Percentiles rank a stretch among this genome's conserved stretches.
Conservation (phyloP, 2,888 invertebrate species). For the Himalopsyche japonica region DNA sequence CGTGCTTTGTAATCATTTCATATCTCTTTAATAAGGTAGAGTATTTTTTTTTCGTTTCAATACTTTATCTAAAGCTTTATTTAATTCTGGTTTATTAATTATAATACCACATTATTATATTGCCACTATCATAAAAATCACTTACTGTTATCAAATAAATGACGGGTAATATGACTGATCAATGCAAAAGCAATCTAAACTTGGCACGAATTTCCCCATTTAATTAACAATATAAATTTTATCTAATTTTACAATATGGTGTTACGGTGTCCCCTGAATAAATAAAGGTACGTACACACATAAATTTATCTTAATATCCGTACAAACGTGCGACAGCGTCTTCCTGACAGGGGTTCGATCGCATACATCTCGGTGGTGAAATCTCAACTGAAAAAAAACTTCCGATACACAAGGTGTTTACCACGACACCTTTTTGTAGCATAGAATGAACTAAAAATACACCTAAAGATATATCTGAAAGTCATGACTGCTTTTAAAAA, state of each 20-base stretch:
- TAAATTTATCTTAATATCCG: background rate
- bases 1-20: too few relatives aligned
- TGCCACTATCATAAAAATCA: too few relatives aligned
- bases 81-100: too few relatives aligned
- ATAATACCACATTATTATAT: too few relatives aligned
- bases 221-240: slow-evolving; percentile 1
- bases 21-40: too few relatives aligned
- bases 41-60: too few relatives aligned
- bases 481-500: too few relatives aligned
- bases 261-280: background rate
- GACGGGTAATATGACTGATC: background rate
- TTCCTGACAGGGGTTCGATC: background rate
- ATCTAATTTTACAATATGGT: background rate
- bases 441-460: too few relatives aligned
- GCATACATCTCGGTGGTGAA: background rate
- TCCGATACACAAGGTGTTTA: background rate
- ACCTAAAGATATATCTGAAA: too few relatives aligned
- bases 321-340: background rate
- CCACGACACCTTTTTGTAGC: too few relatives aligned
- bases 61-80: too few relatives aligned
- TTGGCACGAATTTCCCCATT: background rate
- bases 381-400: background rate
- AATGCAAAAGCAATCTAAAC: background rate
- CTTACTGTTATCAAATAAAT: background rate
- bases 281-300: background rate